Conservation (phyloP, 2,888 invertebrate genomes). For the Cotesia congregata region DNA sequence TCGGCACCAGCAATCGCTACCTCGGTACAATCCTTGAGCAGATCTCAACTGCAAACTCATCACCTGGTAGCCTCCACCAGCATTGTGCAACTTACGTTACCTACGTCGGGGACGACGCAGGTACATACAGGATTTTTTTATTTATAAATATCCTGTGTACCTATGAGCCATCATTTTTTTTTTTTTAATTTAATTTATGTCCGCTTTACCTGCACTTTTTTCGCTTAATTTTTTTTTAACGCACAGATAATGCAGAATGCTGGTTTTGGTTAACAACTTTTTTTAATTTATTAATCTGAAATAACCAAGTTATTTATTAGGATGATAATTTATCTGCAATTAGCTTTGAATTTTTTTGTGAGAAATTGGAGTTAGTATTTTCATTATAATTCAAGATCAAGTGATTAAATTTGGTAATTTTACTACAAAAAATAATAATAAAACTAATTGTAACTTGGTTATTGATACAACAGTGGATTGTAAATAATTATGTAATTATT, state of each 20-base stretch:
- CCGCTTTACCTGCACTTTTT: slow-evolving; percentile 35
- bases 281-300: slow-evolving; percentile 2
- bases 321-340: no score
- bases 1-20: slow-evolving; percentile 73
- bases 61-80: slow-evolving; percentile 77
- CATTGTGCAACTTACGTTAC: slow-evolving; percentile 89
- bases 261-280: slow-evolving; percentile 54
- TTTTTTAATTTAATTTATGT: neutral
- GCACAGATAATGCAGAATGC: slow-evolving; percentile 60
- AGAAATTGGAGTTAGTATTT: no score
- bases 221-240: neutral
- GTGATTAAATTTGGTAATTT: no score
- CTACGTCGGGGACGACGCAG: slow-evolving; percentile 68
- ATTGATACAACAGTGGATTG: neutral
- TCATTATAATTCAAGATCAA: no score
- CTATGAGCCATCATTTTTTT: slow-evolving; percentile 29
- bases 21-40: slow-evolving; percentile 72
- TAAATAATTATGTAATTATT: neutral
- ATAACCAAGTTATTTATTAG: neutral
- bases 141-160: slow-evolving; percentile 58
- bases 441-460: neutral
- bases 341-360: no score
- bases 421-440: neutral
- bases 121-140: slow-evolving; percentile 63
- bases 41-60: slow-evolving; percentile 69